Evolutionary conservation across 1,140 invertebrate species (phyloP), one percentile per base, ranked within the genome.

Genomic region (Drosophila sturtevanti): DNA sequence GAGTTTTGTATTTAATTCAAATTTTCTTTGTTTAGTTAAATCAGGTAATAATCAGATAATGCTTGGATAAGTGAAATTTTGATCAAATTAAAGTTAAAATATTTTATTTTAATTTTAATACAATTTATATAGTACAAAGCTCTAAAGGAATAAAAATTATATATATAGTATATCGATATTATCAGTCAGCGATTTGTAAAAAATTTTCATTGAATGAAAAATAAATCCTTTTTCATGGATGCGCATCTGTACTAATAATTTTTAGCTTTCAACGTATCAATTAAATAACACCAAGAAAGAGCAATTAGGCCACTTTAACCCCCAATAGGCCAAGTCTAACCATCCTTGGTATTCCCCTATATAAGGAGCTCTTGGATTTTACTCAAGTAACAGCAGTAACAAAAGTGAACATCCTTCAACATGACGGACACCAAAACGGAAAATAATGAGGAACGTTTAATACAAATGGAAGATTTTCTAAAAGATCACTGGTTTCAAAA

Each of bases 381-480:
- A 48, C 2, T 16, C 16, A 48, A 11, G 16, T 21, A 21, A 48
- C n/a, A 48, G 41, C n/a, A 48, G 41, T 48, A 3, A 48, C 7
- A 2, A 10, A 2, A 44, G 16, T 18, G 16, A 44, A 44, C 9
- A 21, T 48, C 41, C 18, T 21, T 4, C 9, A 48, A 21, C 16
- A 11, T 21, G 41, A 48, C 14, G 0, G 16, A 0, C 16, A 18
- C 16, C 37, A 1, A 12, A 11, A 21, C 18, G 41, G 1, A 9
- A 9, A 14, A 10, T 1, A 7, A 21, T 0, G 41, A 48, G 18
- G 21, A 41, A n/a, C 31, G 2, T 16, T 59, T 41, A 2, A 41
- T 38, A 9, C 56, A 18, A 11, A 68, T 76, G 12, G 72, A 76
- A 34, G 72, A 76, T 10, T 76, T 76, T 18, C 38, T 76, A 12